phyloP scores from a whole-genome alignment of 2,797 vertebrate genomes.

The Austrolebias charrua region DNA sequence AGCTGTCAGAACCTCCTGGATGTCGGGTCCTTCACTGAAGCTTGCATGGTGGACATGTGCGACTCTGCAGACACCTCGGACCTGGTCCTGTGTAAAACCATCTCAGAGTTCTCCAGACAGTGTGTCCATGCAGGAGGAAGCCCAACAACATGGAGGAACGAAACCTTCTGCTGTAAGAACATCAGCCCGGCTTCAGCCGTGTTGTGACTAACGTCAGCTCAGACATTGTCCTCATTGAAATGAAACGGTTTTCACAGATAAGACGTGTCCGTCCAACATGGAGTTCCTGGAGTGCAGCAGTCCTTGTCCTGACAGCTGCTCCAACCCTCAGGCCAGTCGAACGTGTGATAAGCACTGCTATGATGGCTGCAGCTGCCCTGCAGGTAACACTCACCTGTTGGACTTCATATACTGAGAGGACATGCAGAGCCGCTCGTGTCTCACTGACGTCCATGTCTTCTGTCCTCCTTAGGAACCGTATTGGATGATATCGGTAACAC shows the following conservation, averaged over 20 bases:
- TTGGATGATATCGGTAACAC: slow-evolving; percentile 68
- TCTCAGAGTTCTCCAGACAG: slow-evolving; percentile 80
- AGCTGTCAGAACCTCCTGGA: slow-evolving; percentile 66
- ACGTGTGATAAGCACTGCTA: slow-evolving; percentile 82
- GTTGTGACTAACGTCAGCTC: no score
- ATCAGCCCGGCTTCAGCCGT: neutral
- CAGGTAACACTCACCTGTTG: slow-evolving; percentile 66
- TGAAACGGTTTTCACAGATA: slow-evolving; percentile 62
- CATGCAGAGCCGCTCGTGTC: no score
- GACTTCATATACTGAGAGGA: no score
- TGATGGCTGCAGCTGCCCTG: slow-evolving; percentile 85
- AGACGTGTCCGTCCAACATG: slow-evolving; percentile 78
- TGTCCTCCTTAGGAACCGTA: slow-evolving; percentile 64
- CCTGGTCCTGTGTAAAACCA: slow-evolving; percentile 69
- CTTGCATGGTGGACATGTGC: slow-evolving; percentile 74
- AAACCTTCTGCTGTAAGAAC: slow-evolving; percentile 72
- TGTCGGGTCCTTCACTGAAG: slow-evolving; percentile 50
- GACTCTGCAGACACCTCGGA: slow-evolving; percentile 14
- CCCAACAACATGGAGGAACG: slow-evolving; percentile 76
- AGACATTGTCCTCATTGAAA: neutral
- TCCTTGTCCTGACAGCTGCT: slow-evolving; percentile 82
- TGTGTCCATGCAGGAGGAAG: slow-evolving; percentile 78
- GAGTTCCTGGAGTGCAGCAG: slow-evolving; percentile 78
- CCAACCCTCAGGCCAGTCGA: slow-evolving; percentile 74
- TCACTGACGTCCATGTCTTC: neutral